phyloP scores from a whole-genome alignment of 2,113 vertebrate species.

The Turnix velox region DNA sequence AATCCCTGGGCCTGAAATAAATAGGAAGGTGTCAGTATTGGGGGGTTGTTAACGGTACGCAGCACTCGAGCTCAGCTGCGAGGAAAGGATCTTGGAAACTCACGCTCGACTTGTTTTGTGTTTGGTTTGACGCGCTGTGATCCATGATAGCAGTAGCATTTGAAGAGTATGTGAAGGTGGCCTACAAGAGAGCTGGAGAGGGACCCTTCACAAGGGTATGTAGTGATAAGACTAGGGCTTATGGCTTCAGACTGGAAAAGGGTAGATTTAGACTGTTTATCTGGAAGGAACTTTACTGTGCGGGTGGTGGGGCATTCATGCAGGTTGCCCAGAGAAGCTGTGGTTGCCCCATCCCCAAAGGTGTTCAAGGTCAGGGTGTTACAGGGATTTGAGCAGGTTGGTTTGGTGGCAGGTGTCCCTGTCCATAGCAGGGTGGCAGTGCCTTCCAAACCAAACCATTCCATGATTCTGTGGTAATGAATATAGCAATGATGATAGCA shows the following conservation, averaged over 20 bases:
- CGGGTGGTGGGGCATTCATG: not conserved
- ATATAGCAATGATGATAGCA: not conserved
- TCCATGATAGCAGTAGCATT: not conserved
- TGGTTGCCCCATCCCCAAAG: not conserved
- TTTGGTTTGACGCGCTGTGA: not conserved
- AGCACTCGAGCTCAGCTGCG: too few species aligned
- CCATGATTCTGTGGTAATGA: not conserved
- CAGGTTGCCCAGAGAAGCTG: not conserved
- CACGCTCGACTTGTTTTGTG: not conserved
- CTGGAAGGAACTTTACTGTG: not conserved
- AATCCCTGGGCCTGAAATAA: accelerated
- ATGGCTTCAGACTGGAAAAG: not conserved
- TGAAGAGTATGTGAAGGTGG: not conserved
- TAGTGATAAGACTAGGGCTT: not conserved
- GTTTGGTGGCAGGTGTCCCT: too few species aligned
- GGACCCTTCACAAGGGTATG: not conserved
- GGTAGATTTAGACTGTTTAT: not conserved
- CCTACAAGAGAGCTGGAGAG: not conserved
- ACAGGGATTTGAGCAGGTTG: too few species aligned
- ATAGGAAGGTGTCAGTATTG: too few species aligned
- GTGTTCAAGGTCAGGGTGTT: too few species aligned
- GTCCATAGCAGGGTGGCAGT: not conserved
- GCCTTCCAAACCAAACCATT: not conserved
- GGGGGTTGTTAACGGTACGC: too few species aligned
- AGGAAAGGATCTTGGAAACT: not conserved